Percentiles rank a stretch among this genome's conserved stretches.
These are phyloP conservation scores for Uria aalge DNA, from an alignment of 2,113 vertebrate genomes.

Conservation along the genomic window DNA sequence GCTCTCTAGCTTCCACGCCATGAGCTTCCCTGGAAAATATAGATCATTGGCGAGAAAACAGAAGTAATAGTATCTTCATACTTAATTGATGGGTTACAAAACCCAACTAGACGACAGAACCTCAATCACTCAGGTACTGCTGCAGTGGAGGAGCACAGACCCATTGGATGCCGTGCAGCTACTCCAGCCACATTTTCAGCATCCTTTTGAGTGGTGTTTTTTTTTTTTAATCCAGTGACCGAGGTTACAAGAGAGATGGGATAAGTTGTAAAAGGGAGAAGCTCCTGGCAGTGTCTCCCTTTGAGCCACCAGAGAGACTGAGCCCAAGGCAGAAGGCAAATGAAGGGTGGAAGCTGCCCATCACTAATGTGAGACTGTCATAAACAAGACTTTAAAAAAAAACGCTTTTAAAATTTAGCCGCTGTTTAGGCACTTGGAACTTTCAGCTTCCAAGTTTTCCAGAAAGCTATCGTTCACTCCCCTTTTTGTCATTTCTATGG, in stretches of 20 bases:
- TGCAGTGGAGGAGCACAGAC: neutral
- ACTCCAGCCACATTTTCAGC: neutral
- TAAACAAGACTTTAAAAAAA: neutral
- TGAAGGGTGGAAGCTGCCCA: neutral
- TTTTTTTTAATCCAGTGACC: neutral
- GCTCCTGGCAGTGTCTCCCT: neutral
- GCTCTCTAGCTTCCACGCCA: neutral
- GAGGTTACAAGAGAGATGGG: neutral
- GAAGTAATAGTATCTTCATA: neutral
- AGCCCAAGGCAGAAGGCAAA: neutral
- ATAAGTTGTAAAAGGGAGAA: neutral
- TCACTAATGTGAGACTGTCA: neutral
- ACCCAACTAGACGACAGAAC: neutral
- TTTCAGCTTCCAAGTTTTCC: neutral
- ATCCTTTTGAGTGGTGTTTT: neutral
- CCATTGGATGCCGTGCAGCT: rapidly evolving
- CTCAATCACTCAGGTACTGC: no score
- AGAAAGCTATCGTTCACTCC: neutral
- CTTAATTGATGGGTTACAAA: neutral
- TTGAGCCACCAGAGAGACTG: neutral
- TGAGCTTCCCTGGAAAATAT: neutral
- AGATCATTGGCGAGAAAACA: neutral
- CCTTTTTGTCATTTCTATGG: neutral
- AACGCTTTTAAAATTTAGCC: neutral
- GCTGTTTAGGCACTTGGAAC: neutral